Conservation (phyloP, 1,140 invertebrate species). For the Drosophila erecta region DNA sequence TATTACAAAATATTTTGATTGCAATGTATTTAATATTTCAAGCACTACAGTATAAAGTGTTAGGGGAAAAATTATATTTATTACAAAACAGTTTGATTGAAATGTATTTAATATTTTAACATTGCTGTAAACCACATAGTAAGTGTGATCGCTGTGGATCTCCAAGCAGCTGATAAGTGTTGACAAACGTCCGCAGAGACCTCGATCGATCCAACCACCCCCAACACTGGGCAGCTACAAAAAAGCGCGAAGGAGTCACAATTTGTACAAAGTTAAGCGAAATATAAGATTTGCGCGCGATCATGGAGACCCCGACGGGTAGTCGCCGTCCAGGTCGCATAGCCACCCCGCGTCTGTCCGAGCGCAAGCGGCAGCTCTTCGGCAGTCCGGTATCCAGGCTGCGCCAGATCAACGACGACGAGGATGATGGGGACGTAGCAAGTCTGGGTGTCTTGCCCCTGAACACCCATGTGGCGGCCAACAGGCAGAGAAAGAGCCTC, state of each 20-base stretch:
- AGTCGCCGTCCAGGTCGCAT: conserved; percentile 51
- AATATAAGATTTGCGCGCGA: conserved; percentile 24
- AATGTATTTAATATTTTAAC: too few relatives aligned
- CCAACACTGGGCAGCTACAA: conserved; percentile 46
- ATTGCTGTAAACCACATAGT: too few relatives aligned
- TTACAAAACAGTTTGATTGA: too few relatives aligned
- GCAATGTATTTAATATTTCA: too few relatives aligned
- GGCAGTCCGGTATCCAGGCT: conserved; percentile 35
- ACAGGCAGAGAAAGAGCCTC: conserved; percentile 11
- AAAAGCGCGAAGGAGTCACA: conserved; percentile 63
- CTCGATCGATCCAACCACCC: background rate
- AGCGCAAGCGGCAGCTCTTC: conserved; percentile 73
- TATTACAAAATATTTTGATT: too few relatives aligned
- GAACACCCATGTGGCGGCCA: conserved; percentile 27
- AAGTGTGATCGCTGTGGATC: too few relatives aligned
- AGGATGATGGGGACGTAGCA: conserved; percentile 48
- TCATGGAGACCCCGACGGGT: conserved; percentile 73
- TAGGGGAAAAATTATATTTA: too few relatives aligned
- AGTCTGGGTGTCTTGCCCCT: conserved; percentile 64
- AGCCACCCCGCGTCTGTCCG: conserved; percentile 68
- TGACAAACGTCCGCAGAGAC: background rate
- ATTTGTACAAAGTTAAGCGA: conserved; percentile 36
- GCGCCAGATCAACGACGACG: conserved; percentile 47
- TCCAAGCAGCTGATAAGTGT: background rate
- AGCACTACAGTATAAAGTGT: too few relatives aligned